Percentiles rank a stretch among this genome's conserved stretches.
Conservation (phyloP, 1,140 invertebrate genomes). For the Atta colombica region DNA sequence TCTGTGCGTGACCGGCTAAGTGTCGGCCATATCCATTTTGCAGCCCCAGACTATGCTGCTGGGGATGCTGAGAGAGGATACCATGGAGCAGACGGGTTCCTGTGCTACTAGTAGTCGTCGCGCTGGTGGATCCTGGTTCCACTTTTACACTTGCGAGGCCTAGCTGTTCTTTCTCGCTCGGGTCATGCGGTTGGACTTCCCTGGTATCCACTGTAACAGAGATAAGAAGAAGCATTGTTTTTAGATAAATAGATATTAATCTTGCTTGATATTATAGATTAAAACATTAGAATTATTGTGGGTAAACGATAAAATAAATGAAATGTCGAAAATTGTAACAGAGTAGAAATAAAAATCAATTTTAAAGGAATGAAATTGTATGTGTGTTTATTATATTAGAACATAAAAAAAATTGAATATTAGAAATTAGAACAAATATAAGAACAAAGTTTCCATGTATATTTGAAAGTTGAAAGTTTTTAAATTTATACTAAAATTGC, state of each 20-base stretch:
- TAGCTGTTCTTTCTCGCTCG: conserved; percentile 82
- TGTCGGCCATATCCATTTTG: conserved; percentile 85
- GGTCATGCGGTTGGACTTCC: conserved; percentile 84
- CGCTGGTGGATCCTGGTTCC: conserved; percentile 83
- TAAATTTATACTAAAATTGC: background rate
- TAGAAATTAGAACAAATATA: too few species aligned
- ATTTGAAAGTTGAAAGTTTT: background rate
- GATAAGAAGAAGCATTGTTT: conserved; percentile 3
- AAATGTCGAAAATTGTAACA: background rate
- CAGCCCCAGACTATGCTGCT: conserved; percentile 81
- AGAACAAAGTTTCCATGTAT: background rate
- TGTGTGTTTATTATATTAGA: too few species aligned
- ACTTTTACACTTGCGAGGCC: conserved; percentile 83
- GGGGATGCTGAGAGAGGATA: conserved; percentile 88
- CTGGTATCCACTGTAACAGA: conserved; percentile 86
- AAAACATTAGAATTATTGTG: background rate
- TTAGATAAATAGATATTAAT: background rate
- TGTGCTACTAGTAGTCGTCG: conserved; percentile 75
- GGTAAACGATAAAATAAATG: background rate
- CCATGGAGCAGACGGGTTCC: conserved; percentile 88
- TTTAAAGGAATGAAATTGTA: background rate
- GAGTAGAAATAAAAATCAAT: background rate
- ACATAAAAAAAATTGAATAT: too few species aligned
- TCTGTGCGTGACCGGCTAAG: conserved; percentile 82
- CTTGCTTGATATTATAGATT: background rate